These are phyloP conservation scores for Tragelaphus scriptus DNA, from an alignment of 2,113 vertebrate species.

Conservation along the genomic window DNA sequence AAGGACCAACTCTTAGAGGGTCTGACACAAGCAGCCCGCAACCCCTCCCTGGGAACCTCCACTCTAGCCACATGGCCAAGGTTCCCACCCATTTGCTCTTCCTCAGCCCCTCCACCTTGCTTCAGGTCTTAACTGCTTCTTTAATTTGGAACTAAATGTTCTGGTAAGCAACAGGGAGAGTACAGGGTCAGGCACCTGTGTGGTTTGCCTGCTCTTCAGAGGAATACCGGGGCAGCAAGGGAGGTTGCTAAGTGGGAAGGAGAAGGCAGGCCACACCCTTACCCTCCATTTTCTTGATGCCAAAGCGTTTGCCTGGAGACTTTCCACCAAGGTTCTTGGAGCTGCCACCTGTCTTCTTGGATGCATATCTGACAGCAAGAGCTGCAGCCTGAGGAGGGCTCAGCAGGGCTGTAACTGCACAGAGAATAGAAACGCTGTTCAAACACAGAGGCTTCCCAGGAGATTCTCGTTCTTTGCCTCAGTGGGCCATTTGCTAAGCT, in stretches of 20 bases:
- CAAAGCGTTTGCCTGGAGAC: slow-evolving; percentile 87
- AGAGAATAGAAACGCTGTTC: neutral
- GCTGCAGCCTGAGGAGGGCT: slow-evolving; percentile 55
- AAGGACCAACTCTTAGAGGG: neutral
- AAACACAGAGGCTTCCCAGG: neutral
- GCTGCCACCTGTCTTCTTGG: slow-evolving; percentile 91
- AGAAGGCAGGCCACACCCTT: neutral
- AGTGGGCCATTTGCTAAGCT: neutral
- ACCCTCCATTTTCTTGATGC: slow-evolving; percentile 93
- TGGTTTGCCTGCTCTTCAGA: neutral
- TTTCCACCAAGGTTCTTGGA: slow-evolving; percentile 91
- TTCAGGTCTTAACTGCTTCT: neutral
- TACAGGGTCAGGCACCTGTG: neutral
- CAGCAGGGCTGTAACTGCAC: slow-evolving; percentile 57
- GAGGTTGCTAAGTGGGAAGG: neutral
- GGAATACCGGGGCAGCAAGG: neutral
- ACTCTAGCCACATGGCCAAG: neutral
- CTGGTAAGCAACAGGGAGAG: neutral
- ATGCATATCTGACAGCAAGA: slow-evolving; percentile 83
- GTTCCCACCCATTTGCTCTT: neutral
- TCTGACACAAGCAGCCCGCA: neutral
- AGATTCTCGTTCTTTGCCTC: neutral
- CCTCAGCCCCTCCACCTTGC: no score
- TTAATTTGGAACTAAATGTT: neutral
- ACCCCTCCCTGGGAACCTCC: neutral